These are phyloP conservation scores for Scolopax bukidnonensis DNA, from an alignment of 2,797 vertebrate genomes.

Conservation along the genomic window DNA sequence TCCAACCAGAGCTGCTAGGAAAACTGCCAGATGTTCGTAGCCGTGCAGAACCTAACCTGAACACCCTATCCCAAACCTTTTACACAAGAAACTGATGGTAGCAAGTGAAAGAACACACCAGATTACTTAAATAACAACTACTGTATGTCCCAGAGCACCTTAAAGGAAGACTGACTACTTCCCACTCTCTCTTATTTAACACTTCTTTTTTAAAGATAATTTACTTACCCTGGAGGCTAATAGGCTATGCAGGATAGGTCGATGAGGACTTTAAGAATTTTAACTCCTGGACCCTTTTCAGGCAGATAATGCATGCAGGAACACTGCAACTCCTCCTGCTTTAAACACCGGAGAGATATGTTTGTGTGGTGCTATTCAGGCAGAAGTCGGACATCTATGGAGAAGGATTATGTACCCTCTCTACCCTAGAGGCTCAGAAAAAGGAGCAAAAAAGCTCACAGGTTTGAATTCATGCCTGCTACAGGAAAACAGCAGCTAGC, in stretches of 20 bases:
- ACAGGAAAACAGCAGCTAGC: background rate
- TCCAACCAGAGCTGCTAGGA: background rate
- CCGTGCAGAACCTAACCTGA: background rate
- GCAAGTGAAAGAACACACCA: background rate
- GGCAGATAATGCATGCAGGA: background rate
- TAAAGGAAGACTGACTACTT: background rate
- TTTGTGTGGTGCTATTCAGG: background rate
- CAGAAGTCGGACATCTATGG: background rate
- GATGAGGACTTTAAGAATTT: background rate
- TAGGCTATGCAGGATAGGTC: background rate
- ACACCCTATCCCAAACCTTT: background rate
- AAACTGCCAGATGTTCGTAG: background rate
- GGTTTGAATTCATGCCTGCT: background rate
- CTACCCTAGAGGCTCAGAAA: background rate
- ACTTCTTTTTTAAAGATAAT: background rate
- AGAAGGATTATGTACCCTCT: background rate
- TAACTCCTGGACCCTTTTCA: background rate
- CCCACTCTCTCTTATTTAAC: background rate
- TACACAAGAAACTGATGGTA: background rate
- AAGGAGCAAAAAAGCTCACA: background rate
- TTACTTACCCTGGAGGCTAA: conserved; percentile 9
- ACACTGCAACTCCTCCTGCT: background rate
- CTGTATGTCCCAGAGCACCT: background rate
- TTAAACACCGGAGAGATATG: background rate
- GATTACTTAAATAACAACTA: background rate